These are phyloP conservation scores for Corythoichthys intestinalis DNA, from an alignment of 2,113 vertebrate species.

Conservation along the genomic window DNA sequence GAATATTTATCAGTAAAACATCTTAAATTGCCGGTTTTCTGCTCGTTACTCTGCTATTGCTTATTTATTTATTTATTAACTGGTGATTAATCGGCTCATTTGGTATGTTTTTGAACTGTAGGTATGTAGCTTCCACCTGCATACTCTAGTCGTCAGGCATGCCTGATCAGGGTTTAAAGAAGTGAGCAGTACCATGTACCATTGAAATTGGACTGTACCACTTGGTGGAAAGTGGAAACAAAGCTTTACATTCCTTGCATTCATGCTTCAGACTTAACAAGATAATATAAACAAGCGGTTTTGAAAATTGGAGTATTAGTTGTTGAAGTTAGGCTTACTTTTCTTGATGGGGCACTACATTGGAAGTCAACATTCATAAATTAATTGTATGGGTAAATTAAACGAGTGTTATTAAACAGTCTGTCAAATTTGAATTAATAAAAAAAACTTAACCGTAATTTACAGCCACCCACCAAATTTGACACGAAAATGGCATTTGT, in stretches of 20 bases:
- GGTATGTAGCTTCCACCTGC: background rate
- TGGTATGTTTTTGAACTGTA: background rate
- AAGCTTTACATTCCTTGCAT: slow-evolving; percentile 29
- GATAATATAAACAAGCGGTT: slow-evolving; percentile 28
- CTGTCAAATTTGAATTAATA: no score
- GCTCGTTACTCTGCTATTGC: no score
- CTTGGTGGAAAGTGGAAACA: slow-evolving; percentile 2
- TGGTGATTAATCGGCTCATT: background rate
- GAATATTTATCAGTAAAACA: no score
- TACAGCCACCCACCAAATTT: no score
- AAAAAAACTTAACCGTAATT: no score
- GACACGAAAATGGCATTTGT: no score
- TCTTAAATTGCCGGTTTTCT: no score
- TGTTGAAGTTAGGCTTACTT: background rate
- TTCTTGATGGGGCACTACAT: no score
- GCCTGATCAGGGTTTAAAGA: background rate
- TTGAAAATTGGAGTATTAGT: slow-evolving; percentile 14
- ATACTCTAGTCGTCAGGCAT: background rate
- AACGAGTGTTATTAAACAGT: no score
- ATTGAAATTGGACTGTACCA: background rate
- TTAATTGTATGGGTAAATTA: no score
- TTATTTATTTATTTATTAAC: background rate
- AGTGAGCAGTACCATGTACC: background rate
- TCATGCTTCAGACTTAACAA: slow-evolving; percentile 35
- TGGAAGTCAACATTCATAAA: no score